Base-by-base conservation (phyloP, 2,797 vertebrate species). In the Coregonus suidteri region DNA sequence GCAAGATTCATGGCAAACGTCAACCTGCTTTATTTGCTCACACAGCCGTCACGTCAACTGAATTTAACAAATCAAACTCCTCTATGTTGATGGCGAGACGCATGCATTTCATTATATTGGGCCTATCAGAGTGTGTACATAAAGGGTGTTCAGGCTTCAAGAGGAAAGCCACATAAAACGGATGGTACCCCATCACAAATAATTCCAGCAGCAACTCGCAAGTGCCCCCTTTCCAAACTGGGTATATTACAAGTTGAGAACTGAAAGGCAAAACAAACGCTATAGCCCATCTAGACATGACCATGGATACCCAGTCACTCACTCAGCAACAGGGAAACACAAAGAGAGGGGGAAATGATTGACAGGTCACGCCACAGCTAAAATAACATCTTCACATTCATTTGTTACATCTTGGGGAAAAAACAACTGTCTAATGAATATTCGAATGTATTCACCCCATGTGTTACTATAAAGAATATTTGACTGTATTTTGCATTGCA, bases 301-400 rank as follows among this genome's bases (percentile, higher is more conserved):
- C 9, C 88, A 89, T 86, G 85, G 91, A 54, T 89, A 92, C 90
- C 86, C 31, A 34, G 31, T 85, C 81, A 82, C 81, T 85, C 47
- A 41, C 34, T 54, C 72, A 86, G 85, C 80, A 83, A 84, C 76
- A 77, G 78, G 83, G 78, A 75, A 47, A 85, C 86, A 89, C 88
- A 88, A 91, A 85, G 80, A 86, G 76, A 73, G 9, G 35, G 80
- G 74, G 78, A 67, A 47, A 83, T 90, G 86, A 92, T 86, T 67
- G 65, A 67, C 30, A 34, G 65, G n/a, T 62, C 56, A 20, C n/a
- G 56, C 5, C 56, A 62, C 37, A 41, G 37, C 37, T 6, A 47
- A 47, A 47, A 62, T 0, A 62, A 62, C 15, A 62, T 62, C 1
- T 20, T 62, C 5, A 62, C 56, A 62, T 6, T n/a, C 0, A 62